A percentile compares a stretch with the other conserved stretches of the same genome.
Conservation (phyloP, 2,888 invertebrate genomes). For the Cantharis rufa region DNA sequence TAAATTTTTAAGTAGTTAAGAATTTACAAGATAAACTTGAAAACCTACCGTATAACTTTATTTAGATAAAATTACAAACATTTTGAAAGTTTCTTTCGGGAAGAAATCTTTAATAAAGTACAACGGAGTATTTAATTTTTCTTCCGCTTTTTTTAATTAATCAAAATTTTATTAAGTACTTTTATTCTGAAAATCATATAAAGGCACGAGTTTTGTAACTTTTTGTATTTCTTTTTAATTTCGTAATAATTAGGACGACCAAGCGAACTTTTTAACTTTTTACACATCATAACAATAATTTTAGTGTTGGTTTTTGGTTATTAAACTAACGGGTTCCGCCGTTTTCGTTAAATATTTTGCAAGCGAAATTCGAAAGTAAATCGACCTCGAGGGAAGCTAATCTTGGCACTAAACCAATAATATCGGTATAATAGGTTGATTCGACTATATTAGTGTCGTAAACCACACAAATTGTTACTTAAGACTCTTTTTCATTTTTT, state of each 20-base stretch:
- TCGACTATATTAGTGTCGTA: background rate
- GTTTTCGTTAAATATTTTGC: no score
- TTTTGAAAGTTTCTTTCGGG: background rate
- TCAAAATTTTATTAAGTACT: background rate
- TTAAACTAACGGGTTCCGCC: no score
- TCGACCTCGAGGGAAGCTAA: background rate
- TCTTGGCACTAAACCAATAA: background rate
- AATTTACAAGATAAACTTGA: background rate
- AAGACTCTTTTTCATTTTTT: background rate
- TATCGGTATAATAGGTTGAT: background rate
- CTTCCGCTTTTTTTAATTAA: background rate
- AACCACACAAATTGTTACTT: background rate
- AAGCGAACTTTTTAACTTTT: no score
- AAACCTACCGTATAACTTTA: background rate
- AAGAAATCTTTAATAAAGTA: background rate
- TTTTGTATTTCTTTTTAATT: background rate
- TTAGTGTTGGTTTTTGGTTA: no score
- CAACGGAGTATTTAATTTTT: background rate
- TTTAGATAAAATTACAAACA: background rate
- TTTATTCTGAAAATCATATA: background rate
- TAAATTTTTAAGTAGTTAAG: background rate
- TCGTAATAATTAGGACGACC: background rate
- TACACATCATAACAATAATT: background rate
- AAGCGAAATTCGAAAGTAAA: background rate
- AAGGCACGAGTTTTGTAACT: background rate